Base-by-base conservation (phyloP, 2,888 invertebrate genomes). In the Calliopum simillimum region DNA sequence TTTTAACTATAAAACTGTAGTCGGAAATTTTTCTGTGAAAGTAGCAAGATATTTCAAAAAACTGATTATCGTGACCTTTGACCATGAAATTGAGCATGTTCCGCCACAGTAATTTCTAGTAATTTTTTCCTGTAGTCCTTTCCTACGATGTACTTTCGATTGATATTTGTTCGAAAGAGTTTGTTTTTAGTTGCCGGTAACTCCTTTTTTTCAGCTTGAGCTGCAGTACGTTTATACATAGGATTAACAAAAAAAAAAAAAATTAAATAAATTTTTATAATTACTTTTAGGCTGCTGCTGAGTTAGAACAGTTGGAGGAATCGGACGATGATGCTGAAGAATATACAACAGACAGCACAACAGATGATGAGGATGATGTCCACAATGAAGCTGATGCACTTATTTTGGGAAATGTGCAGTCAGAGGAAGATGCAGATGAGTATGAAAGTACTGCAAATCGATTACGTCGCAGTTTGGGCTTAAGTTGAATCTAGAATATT, bases 221-320 rank as follows among this genome's bases (percentile, higher is more conserved):
- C n/a, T n/a, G n/a, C n/a, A n/a, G n/a, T n/a, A n/a, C n/a, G n/a
- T n/a, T 33, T 33, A 33, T 33, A 33, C 8, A 33, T n/a, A n/a
- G n/a, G n/a, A n/a, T n/a, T n/a, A n/a, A n/a, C n/a, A 33, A 49
- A 49, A 49, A 16, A 1, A 3, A 49, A 49, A 49, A 49, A n/a
- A 1, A 8, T 16, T 8, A 49, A 49, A 16, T 49, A 11, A n/a
- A 49, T 49, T 16, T 33, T 33, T 1, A 1, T 33, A 8, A 58
- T 41, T 16, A n/a, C 25, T 64, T 21, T 46, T 11, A 79, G 84
- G 83, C 84, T 46, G 84, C 84, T 19, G 82, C 80, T n/a, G 84
- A 84, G 68, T 69, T 80, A 4, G 81, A 82, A n/a, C 81, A 80
- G 0, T 63, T 73, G 21, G 80, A 81, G 12, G 79, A 73, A 2